Evolutionary conservation across 2,113 vertebrate species (phyloP).

Genomic region (Pandion haliaetus): DNA sequence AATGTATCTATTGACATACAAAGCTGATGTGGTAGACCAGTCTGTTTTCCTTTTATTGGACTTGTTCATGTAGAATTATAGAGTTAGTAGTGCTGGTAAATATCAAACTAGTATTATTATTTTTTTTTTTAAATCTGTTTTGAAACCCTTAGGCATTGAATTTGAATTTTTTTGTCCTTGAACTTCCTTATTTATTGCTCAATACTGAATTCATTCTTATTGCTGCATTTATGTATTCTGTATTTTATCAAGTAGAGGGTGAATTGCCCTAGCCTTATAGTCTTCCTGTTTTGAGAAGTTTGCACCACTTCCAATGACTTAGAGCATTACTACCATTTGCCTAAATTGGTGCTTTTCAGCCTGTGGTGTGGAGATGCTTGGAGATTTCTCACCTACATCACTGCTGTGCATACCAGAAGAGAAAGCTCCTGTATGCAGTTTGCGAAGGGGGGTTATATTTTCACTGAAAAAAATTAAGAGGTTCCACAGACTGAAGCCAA

Average conservation of each 20-base stretch:
- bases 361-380: neutral
- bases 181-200: neutral
- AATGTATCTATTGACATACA: neutral
- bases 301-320: neutral
- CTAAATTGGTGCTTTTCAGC: neutral
- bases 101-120: neutral
- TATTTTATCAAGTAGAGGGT: neutral
- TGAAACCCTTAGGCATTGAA: neutral
- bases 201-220: neutral
- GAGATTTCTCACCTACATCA: neutral
- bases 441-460: neutral
- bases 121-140: neutral
- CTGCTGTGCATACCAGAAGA: neutral
- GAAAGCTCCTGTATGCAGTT: neutral
- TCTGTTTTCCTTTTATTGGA: neutral
- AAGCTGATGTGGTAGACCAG: neutral
- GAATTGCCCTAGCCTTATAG: neutral
- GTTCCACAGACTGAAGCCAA: neutral
- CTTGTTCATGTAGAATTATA: neutral
- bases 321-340: neutral
- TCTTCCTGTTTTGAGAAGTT: neutral
- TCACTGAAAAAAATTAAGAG: neutral
- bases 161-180: neutral
- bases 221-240: neutral
- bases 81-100: slow-evolving; percentile 29